Evolutionary conservation across 2,797 vertebrate genomes (phyloP), one percentile per base, ranked within the genome.

Genomic region (Sphenopsis melanotis): DNA sequence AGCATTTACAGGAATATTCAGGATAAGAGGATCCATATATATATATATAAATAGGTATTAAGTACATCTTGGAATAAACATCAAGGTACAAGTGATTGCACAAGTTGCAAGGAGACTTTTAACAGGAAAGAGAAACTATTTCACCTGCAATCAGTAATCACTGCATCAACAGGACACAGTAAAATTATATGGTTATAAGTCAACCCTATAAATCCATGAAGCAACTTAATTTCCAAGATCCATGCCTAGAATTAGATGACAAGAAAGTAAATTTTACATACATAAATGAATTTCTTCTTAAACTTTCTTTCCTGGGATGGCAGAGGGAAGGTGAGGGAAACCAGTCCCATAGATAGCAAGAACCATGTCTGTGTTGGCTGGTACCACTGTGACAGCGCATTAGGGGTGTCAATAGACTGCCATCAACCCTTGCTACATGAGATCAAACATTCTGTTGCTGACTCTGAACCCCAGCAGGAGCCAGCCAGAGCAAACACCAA

Each of bases 321-420:
- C 42, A 79, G 42, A 83, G 26, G 16, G 36, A 26, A 32, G 34
- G n/a, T 55, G 56, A 80, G 82, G 70, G 69, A 69, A 59, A 83
- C 3, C 30, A 46, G 36, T 8, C 20, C 59, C 56, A n/a, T 0
- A 23, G 42, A 34, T 7, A 47, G 12, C 37, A 53, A 65, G 59
- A 66, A 22, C 19, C 57, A 49, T 0, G 10, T 22, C 8, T 39
- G 7, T 20, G 52, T 7, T 70, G 76, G 44, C 75, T 83, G 50
- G 10, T 41, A 24, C 19, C 52, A 37, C 32, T 41, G 17, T 2
- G 15, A 39, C 3, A 41, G 34, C 36, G 41, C 16, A 46, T 5
- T 23, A 34, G 0, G 1, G n/a, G 41, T n/a, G 18, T 74, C 68
- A 59, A 15, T 0, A 69, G 44, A 26, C 29, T 32, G 41, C 4